phyloP scores from a whole-genome alignment of 2,797 vertebrate species.

The Gallinago solitaria region DNA sequence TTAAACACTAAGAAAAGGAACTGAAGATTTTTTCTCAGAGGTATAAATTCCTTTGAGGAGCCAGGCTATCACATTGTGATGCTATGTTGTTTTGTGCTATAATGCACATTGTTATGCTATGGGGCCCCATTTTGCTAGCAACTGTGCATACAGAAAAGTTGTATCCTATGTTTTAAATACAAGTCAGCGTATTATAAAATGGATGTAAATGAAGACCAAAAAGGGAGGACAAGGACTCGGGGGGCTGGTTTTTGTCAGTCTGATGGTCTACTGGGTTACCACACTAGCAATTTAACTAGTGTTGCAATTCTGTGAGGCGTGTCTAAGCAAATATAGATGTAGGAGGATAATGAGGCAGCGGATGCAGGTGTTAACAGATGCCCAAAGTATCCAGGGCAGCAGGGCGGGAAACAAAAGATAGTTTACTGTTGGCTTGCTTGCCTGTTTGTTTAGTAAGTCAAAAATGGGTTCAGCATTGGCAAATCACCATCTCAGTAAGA shows the following conservation, averaged over 20 bases:
- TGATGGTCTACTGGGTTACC: neutral
- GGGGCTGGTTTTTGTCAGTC: neutral
- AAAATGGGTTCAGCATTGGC: neutral
- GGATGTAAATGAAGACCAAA: neutral
- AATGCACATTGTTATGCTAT: neutral
- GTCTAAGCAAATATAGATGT: neutral
- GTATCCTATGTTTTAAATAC: neutral
- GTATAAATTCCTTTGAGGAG: neutral
- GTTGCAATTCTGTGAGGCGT: neutral
- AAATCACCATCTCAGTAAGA: neutral
- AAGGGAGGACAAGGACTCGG: neutral
- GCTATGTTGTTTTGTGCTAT: too few relatives aligned
- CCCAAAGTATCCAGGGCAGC: neutral
- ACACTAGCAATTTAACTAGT: neutral
- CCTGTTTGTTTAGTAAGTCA: neutral
- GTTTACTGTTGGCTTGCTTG: neutral
- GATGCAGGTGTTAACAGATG: neutral
- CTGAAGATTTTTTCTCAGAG: neutral
- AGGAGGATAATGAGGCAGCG: neutral
- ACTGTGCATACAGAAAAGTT: neutral
- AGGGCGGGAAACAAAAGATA: neutral
- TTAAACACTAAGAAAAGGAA: neutral
- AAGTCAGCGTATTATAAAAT: fast-evolving
- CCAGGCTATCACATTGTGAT: too few relatives aligned
- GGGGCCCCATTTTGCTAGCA: neutral